Evolutionary conservation across 2,888 invertebrate species (phyloP), one percentile per base, ranked within the genome.

Genomic region (Lycaena phlaeas): DNA sequence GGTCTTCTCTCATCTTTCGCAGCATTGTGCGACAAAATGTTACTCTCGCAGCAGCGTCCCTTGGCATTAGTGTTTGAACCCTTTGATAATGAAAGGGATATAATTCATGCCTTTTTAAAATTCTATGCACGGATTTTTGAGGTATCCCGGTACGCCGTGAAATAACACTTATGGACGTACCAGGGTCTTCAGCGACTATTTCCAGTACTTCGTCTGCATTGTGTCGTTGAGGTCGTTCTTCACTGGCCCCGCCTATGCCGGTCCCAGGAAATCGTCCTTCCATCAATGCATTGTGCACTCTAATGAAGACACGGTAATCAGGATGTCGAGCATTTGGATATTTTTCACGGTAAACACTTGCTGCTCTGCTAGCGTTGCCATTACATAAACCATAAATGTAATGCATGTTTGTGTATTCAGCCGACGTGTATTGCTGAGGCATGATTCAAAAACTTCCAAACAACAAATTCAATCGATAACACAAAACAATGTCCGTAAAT

Each of bases 251-350:
- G 22, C 28, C 11, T 28, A n/a, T n/a, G n/a, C 29, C 22, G 12
- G 14, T 38, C 14, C 42, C 42, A 10, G 51, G 47, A 11, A 44
- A 28, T 45, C 43, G 40, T 12, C 51, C 49, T 34, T 51, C 41
- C 28, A 43, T 42, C 34, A 37, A 44, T 40, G 41, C 37, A 17
- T 22, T 11, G 38, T 51, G 51, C 41, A 48, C 46, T 44, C 41
- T 45, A 14, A 12, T 28, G 28, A 51, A 48, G 4, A 48, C 46
- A 6, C 46, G 45, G 37, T 48, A 37, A 40, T 48, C 46, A 7
- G 50, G 48, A 27, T 46, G 37, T 6, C 44, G 39, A 22, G 28
- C 41, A 43, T 50, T 51, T 18, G 48, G 48, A 38, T 50, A 54
- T 36, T 44, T 51, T 43, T 45, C 49, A 26, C 9, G 49, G 48